These are phyloP conservation scores for Ploceus nigricollis DNA, from an alignment of 2,113 vertebrate genomes.

Conservation along the genomic window DNA sequence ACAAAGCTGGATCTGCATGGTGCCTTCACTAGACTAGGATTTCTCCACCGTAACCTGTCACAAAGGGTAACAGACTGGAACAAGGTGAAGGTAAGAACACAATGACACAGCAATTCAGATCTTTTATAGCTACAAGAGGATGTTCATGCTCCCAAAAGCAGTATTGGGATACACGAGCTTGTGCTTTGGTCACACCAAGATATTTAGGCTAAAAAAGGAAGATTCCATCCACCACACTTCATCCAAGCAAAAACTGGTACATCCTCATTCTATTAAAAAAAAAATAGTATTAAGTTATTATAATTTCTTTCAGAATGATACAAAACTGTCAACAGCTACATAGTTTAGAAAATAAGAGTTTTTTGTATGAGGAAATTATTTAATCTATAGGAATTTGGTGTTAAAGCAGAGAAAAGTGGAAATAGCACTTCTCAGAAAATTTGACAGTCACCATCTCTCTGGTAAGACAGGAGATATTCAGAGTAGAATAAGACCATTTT, in stretches of 20 bases:
- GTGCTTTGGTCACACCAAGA: background rate
- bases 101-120: background rate
- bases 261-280: background rate
- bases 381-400: background rate
- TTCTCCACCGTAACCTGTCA: background rate
- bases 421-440: background rate
- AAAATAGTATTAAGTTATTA: background rate
- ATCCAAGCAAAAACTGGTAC: rapidly evolving
- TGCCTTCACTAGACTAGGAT: background rate
- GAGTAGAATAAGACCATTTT: background rate
- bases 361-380: background rate
- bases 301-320: background rate
- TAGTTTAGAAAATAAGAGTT: background rate
- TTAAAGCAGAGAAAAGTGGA: background rate
- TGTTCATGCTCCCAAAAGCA: background rate
- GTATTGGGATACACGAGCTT: background rate
- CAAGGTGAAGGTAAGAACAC: background rate
- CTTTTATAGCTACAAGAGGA: background rate
- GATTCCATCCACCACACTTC: background rate
- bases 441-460: background rate
- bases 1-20: background rate
- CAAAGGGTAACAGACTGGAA: background rate
- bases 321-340: background rate
- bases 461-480: background rate
- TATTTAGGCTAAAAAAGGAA: background rate